Evolutionary conservation across 1,140 invertebrate genomes (phyloP), one percentile per base, ranked within the genome.

Genomic region (Trichonephila clavata): DNA sequence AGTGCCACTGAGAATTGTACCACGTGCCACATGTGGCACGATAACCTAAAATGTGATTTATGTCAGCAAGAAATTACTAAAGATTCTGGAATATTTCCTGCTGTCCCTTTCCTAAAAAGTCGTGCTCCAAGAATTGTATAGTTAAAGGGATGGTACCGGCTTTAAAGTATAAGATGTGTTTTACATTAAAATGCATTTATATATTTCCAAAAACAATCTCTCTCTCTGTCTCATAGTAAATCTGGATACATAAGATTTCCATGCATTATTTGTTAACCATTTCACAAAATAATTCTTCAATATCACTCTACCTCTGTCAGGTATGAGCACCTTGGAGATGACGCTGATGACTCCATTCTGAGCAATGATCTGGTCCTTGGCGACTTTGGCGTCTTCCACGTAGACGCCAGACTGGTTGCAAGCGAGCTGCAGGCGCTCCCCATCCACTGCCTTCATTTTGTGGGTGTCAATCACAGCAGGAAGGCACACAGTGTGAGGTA

Each of bases 311-410:
- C 96, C 96, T 95, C 96, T 94, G 84, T 96, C 95, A 0, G 96
- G 96, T 3, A 96, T 95, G 1, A 96, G 94, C 10, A 96, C 95
- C 81, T 96, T 95, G 89, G 96, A 95, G 2, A 96, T 92, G 93
- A 95, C 95, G 92, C 96, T 96, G 14, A 96, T 95, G 1, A 96
- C 95, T n/a, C 96, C 96, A 94, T 96, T 96, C 24, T 95, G 94
- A 10, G 95, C 95, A 4, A 96, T 93, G 32, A 95, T 95, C 61
- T 95, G 95, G 61, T 96, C 95, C 10, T 94, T 94, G 0, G 92
- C 92, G 68, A 95, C 87, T 39, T 95, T 95, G 14, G 95, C 95
- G 10, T 94, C 95, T 80, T 96, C 95, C 5, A 96, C 95, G 63
- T 94, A 96, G 18, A 95, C 94, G 7, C 96, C 96, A 10, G 94